Base-by-base conservation (phyloP, 92 coral and sea anemone species). In the Virgularia gustaviana region DNA sequence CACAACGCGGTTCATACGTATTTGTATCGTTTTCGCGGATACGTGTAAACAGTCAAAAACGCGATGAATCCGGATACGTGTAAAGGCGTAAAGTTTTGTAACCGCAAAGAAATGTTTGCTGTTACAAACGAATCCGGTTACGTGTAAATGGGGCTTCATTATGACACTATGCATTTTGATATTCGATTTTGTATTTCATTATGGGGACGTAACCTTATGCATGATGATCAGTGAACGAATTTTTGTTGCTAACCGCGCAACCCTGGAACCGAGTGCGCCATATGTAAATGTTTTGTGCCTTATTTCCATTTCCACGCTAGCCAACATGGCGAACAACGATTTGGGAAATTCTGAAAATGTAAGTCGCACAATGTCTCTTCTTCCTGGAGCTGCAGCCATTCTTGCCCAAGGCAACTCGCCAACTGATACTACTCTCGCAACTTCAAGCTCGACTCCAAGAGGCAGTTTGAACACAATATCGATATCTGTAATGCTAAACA, bases 401-500 rank as follows among this genome's bases (percentile, higher is more conserved):
- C 66, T 59, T 59, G 39, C 70, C 23, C 70, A 62, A 62, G 49
- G 22, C 47, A 61, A 61, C 45, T 61, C 68, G 68, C 68, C 68
- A 61, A 61, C 6, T 61, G 68, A 61, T 61, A 61, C 68, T 36
- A 61, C 22, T 42, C 68, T 45, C 68, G 36, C 68, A 61, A 61
- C 68, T 39, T 15, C 45, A n/a, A n/a, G n/a, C n/a, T n/a, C n/a
- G n/a, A 39, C 45, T 61, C 68, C 68, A 61, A 61, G 68, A 42
- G 36, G 68, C 68, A 61, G 68, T 61, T 61, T 61, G 68, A 61
- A 61, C 68, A 34, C 68, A 61, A 61, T 30, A 61, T 33, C 45
- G 68, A 61, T 30, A 36, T 36, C 45, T 61, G 68, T 36, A 61
- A 61, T 45, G 68, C 68, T 29, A 61, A 61, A 61, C 45, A 61